These are phyloP conservation scores for Gobio occitaniae DNA, from an alignment of 2,797 vertebrate species.

Conservation along the genomic window DNA sequence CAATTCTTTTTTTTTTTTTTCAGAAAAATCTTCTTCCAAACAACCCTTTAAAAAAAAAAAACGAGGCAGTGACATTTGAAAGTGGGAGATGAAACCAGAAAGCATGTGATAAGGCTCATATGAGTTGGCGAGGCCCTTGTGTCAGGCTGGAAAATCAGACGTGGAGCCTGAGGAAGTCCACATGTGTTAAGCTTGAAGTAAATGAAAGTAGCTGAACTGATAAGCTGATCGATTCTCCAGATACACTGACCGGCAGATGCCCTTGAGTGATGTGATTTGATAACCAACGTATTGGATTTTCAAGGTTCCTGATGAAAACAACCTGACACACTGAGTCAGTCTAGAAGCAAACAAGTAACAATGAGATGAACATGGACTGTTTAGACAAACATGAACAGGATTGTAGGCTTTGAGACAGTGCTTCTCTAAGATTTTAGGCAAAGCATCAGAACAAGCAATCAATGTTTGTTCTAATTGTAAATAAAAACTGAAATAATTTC, in stretches of 20 bases:
- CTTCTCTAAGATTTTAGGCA: background rate
- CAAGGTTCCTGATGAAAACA: conserved; percentile 51
- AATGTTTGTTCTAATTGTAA: background rate
- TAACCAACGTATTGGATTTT: conserved; percentile 55
- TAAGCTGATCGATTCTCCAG: conserved; percentile 68
- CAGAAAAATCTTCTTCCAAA: conserved; percentile 1
- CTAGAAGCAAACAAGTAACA: conserved; percentile 32
- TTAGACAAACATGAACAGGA: conserved; percentile 1
- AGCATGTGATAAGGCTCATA: conserved; percentile 50
- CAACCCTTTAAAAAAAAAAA: background rate
- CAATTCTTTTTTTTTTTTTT: background rate
- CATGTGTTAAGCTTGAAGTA: conserved; percentile 59
- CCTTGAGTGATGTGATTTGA: conserved; percentile 63
- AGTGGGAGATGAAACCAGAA: conserved; percentile 50
- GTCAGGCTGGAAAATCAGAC: conserved; percentile 51
- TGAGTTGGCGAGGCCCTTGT: background rate
- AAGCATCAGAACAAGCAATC: background rate
- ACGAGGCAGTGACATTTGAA: conserved; percentile 45
- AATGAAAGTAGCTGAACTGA: conserved; percentile 62
- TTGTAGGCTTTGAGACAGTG: background rate
- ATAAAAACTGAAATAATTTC: background rate
- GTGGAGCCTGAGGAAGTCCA: conserved; percentile 52
- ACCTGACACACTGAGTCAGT: conserved; percentile 46
- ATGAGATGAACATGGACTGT: conserved; percentile 8
- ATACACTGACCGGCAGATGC: conserved; percentile 69